These are phyloP conservation scores for Harlomillsia oculata DNA, from an alignment of 1,140 invertebrate species.

Conservation along the genomic window DNA sequence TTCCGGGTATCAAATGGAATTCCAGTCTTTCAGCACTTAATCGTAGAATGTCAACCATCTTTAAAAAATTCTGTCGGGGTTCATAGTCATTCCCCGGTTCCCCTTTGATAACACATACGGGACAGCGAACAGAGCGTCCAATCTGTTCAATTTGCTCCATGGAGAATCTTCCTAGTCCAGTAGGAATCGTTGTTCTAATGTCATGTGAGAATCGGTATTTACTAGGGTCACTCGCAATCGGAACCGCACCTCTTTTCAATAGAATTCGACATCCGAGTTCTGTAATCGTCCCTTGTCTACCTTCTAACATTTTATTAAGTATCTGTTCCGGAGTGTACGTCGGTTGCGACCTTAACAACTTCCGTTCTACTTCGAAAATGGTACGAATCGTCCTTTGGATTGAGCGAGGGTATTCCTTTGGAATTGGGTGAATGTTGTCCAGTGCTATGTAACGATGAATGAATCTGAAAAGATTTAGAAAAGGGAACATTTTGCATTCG, in stretches of 20 bases:
- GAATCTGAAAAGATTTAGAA: slow-evolving; percentile 10
- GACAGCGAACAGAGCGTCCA: slow-evolving; percentile 13
- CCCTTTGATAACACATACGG: slow-evolving; percentile 30
- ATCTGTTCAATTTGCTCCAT: slow-evolving; percentile 15
- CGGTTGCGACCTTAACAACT: slow-evolving; percentile 27
- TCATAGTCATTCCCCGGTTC: slow-evolving; percentile 32
- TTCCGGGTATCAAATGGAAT: slow-evolving; percentile 27
- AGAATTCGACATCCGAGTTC: slow-evolving; percentile 36
- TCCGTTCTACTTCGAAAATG: slow-evolving; percentile 22
- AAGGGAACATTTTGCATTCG: neutral
- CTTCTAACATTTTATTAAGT: slow-evolving; percentile 32
- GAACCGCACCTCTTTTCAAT: slow-evolving; percentile 36
- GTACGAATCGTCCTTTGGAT: neutral
- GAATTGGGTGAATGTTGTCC: slow-evolving; percentile 26
- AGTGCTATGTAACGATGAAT: slow-evolving; percentile 26
- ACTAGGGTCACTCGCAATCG: slow-evolving; percentile 9
- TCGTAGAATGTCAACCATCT: slow-evolving; percentile 8
- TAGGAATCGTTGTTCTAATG: slow-evolving; percentile 21
- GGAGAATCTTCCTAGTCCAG: slow-evolving; percentile 10
- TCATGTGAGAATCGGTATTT: slow-evolving; percentile 28
- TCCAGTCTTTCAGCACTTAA: slow-evolving; percentile 7
- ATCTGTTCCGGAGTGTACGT: slow-evolving; percentile 33
- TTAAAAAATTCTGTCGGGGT: slow-evolving; percentile 20
- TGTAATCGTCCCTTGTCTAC: slow-evolving; percentile 32
- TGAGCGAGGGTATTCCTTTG: slow-evolving; percentile 11